Evolutionary conservation across 2,888 invertebrate genomes (phyloP), one percentile per base, ranked within the genome.

Genomic region (Acrobasis repandana): DNA sequence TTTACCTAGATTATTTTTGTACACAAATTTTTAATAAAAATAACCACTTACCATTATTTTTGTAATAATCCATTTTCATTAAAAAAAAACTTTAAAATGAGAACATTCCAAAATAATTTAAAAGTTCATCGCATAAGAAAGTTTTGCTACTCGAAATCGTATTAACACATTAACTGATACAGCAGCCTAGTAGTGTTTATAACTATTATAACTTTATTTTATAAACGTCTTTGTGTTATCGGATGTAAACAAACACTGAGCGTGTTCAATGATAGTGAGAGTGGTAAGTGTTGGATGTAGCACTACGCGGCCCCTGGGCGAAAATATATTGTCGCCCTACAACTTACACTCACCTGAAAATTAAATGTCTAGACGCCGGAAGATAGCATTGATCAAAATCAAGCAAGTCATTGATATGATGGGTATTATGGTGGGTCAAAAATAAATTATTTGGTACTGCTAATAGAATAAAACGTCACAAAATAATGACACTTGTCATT

Each of bases 241-340:
- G 28, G 28, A 16, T 50, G 50, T 50, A 50, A 50, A 50, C 20
- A 50, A 50, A 50, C 28, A 50, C 50, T 50, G 50, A 18, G 50
- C 5, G 50, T 20, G 18, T 20, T 14, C 20, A 18, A 50, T 20
- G 50, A 50, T 28, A 20, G 50, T 20, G 50, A 50, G 50, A 50
- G 18, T 18, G 50, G 18, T 18, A 11, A 50, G 50, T 14, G 11
- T 11, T 1, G 38, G 4, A 1, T 38, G 38, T 4, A n/a, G n/a
- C n/a, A 28, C 28, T 6, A 6, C 28, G 28, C 28, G 28, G 28
- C 28, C 28, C 28, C 28, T 28, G 28, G 28, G 28, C 28, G 28
- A 6, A 28, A 28, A 6, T 6, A 28, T 5, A 28, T 6, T 6
- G 28, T 4, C 28, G 6, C 28, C 20, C 20, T 20, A 20, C 20